Evolutionary conservation across 2,888 invertebrate species (phyloP).

Genomic region (Meteorus cinctellus): DNA sequence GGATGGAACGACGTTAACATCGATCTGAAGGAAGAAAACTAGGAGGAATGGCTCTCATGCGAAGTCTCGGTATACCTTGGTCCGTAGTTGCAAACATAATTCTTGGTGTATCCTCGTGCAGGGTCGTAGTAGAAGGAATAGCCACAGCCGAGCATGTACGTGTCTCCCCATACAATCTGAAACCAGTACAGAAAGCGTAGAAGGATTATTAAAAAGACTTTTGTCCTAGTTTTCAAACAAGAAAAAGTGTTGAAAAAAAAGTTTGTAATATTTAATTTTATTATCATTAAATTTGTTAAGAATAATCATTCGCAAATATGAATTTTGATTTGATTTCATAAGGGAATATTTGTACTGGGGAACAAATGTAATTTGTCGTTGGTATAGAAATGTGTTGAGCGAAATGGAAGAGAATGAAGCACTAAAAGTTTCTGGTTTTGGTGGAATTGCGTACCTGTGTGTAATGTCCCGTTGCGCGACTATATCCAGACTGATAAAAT

Average conservation of each 20-base stretch:
- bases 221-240: neutral
- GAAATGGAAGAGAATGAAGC: neutral
- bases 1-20: conserved; percentile 14
- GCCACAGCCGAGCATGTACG: conserved; percentile 90
- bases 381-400: neutral
- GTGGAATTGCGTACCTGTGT: conserved; percentile 79
- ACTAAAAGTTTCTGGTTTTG: neutral
- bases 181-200: conserved; percentile 46
- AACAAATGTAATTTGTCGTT: neutral
- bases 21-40: conserved; percentile 26
- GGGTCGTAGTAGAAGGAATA: conserved; percentile 87
- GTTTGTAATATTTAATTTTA: neutral
- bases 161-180: conserved; percentile 91
- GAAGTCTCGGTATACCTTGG: conserved; percentile 77
- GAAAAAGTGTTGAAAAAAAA: neutral
- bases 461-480: conserved; percentile 86
- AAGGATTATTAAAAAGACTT: neutral
- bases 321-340: neutral
- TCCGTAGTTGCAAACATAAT: conserved; percentile 90
- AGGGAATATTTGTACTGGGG: neutral
- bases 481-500: conserved; percentile 76
- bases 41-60: conserved; percentile 24
- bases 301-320: neutral
- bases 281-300: neutral
- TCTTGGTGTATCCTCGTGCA: conserved; percentile 83